Base-by-base conservation (phyloP, 2,113 vertebrate species). In the Cathartes aura region DNA sequence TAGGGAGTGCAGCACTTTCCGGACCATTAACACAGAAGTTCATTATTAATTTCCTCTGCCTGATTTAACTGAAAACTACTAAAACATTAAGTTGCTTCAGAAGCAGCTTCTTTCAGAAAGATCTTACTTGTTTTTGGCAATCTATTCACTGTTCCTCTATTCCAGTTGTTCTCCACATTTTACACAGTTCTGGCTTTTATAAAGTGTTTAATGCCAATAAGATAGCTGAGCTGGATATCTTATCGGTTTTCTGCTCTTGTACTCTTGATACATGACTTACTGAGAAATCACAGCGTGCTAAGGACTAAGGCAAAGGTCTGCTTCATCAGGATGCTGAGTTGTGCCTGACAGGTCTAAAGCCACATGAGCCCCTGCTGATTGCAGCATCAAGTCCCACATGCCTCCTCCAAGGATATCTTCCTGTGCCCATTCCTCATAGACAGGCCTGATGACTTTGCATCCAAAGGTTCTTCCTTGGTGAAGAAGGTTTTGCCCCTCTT, bases 31-130 rank as follows among this genome's bases (percentile, higher is more conserved):
- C 59, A 63, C 20, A 43, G 64, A 89, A 89, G n/a, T 91, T 75
- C 42, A 43, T 78, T 87, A 60, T 91, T 91, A 93, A 95, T 96
- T 93, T 89, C 64, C 26, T 91, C 64, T 91, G 87, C 60, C 56
- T 89, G 89, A 87, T 94, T 96, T 95, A 96, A 87, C 93, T 87
- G 83, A 91, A 96, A 89, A 47, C 68, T 81, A 62, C 78, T 91
- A 84, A 95, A 96, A 78, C 29, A 82, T 87, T 58, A 92, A 86
- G 64, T 87, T 89, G 4, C 87, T 75, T 84, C 64, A 82, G 73
- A 89, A 89, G 68, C 43, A 74, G 55, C 38, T 93, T 70, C 38
- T 96, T 92, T 81, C 55, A 71, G 72, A 91, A 94, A 74, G 63
- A 67, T 24, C 52, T 68, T 55, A n/a, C 50, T 53, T 93, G n/a